phyloP scores from a whole-genome alignment of 2,888 invertebrate species.

The Ptychoptera contaminata region DNA sequence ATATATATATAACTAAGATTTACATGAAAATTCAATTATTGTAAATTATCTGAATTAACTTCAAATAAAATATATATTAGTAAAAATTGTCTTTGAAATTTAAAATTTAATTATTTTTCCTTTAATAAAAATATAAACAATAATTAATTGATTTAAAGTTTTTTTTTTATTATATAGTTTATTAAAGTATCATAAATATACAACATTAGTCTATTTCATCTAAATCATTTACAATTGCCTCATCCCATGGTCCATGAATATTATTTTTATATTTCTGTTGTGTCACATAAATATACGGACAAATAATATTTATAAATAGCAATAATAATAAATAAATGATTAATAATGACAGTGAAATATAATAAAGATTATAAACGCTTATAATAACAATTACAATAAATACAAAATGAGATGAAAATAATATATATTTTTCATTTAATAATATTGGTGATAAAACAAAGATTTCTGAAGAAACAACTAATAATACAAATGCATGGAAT shows the following conservation, averaged over 20 bases:
- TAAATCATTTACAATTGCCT: constrained; percentile 60
- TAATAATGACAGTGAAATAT: constrained; percentile 40
- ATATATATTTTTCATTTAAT: constrained; percentile 35
- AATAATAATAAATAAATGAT: constrained; percentile 43
- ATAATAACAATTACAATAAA: constrained; percentile 36
- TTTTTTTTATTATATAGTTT: no score
- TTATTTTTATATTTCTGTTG: constrained; percentile 75
- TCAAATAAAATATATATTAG: no score
- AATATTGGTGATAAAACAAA: constrained; percentile 83
- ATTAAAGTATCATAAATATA: no score
- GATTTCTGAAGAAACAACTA: constrained; percentile 75
- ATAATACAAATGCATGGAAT: constrained; percentile 72
- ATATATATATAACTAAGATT: no score
- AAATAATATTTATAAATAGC: constrained; percentile 50
- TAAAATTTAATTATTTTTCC: no score
- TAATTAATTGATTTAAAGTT: no score
- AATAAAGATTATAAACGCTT: constrained; percentile 37
- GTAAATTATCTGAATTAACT: no score
- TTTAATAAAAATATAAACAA: no score
- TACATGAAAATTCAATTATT: no score
- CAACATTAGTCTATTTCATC: neutral
- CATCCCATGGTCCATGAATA: constrained; percentile 97
- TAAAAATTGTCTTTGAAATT: no score
- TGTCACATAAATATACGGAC: constrained; percentile 57
- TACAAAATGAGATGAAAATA: constrained; percentile 35